Base-by-base conservation (phyloP, 2,888 invertebrate genomes). In the Xanthorhoe spadicearia region DNA sequence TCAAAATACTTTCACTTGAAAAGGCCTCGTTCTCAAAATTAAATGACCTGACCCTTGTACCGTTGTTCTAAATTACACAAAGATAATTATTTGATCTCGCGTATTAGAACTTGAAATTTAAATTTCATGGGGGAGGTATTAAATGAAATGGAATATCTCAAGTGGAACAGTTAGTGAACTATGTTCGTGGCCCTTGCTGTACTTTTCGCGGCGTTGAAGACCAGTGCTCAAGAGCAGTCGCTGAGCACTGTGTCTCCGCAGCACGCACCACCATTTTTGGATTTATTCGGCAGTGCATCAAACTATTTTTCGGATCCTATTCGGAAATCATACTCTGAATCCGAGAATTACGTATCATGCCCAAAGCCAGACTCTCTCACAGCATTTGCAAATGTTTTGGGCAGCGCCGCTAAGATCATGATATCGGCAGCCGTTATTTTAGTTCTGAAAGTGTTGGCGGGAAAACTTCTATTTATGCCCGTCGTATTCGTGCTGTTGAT, bases 41-140 rank as follows among this genome's bases (percentile, higher is more conserved):
- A 78, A 80, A 74, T 76, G 77, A 80, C 77, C 76, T 78, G 82
- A 86, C 85, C 84, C 77, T 73, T 73, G 78, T 82, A 81, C 86
- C 83, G 88, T 85, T 87, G 76, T 65, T 77, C 81, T 70, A 76
- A 84, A 80, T 84, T 82, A 81, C 69, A 81, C 73, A 78, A 76
- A 77, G 73, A 79, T 84, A 84, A 86, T 85, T 82, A 83, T 84
- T 85, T 85, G 80, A 85, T 81, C 79, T 74, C 79, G 87, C 81
- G 77, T 79, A 82, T 88, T 84, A 82, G 78, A 82, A 76, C 81
- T 83, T 83, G 79, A 87, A 89, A 90, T 89, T 83, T 49, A 63
- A 84, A 92, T 92, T 90, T 89, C 86, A 88, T 80, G 90, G 88
- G 77, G 83, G 84, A 90, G 86, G 85, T 89, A 87, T 89, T 92